Evolutionary conservation across 2,888 invertebrate species (phyloP), one percentile per base, ranked within the genome.

Genomic region (Mimachlamys varia): DNA sequence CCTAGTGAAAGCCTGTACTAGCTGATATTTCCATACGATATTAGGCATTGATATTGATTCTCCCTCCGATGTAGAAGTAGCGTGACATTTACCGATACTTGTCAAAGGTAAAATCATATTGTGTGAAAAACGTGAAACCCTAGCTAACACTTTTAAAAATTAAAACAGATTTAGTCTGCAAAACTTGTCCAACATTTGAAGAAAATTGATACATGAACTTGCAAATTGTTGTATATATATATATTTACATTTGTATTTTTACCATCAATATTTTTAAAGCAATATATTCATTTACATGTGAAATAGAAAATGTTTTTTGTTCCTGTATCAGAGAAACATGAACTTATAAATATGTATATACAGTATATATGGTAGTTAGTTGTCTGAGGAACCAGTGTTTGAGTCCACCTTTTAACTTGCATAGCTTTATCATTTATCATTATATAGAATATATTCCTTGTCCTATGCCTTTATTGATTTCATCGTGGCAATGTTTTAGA

Each of bases 251-350:
- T 15, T 44, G 38, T 89, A 37, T 44, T 89, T n/a, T 62, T 44
- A 38, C n/a, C 38, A 38, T 76, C 10, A 22, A 62, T 89, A 62
- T 89, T 76, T 89, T 76, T 37, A 62, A n/a, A 62, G 62, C 44
- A 76, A 89, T 89, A 33, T 89, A 89, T 89, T 44, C 87, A 49
- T 89, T 49, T 76, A 44, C 87, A 89, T 89, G 44, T 62, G 3
- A 76, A 44, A 76, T 49, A 76, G 1, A 53, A 53, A 53, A 53
- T 53, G 12, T 10, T 17, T 12, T 53, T 53, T 53, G 53, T 19
- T 53, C 13, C 13, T 17, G 53, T 19, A 53, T 53, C 17, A 15
- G 19, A 53, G 13, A 7, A 37, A 53, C 58, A 89, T 27, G 19
- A 53, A 22, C 58, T 89, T 37, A 58, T 33, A 58, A 27, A 27